Base-by-base conservation (phyloP, 2,888 invertebrate genomes). In the Acholoe squamosa region DNA sequence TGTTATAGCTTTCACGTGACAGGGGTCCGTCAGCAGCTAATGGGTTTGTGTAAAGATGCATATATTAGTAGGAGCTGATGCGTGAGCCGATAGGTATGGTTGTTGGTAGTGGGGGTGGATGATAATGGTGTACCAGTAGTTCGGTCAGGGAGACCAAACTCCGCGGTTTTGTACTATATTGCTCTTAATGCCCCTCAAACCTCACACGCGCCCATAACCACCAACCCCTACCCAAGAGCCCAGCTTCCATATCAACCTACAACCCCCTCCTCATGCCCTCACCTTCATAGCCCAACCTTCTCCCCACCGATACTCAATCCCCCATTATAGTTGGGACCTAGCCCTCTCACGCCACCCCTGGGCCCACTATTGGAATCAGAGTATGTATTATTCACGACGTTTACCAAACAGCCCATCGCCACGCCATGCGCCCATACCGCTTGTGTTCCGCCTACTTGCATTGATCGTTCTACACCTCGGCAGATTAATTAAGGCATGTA, bases 401-500 rank as follows among this genome's bases (percentile, higher is more conserved):
- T 80, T 80, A 80, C 80, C 33, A 43, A 80, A 43, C 43, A 33
- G 14, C 80, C 80, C 14, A 33, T 10, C 16, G 19, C 80, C 80
- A 80, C 80, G 80, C 80, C 34, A 80, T 33, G 12, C 34, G 22
- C n/a, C 19, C 80, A 80, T 80, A 25, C 19, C n/a, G 0, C 34
- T 25, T 19, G 80, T 80, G 80, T 80, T 43, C 80, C 28, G 76
- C 76, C 5, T 25, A 14, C 16, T 14, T 0, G 5, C 80, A 80
- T 80, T 80, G 80, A 80, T 80, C 80, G 34, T 34, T 19, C 80
- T 43, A 80, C 80, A 80, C 80, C 80, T 43, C 80, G 16, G n/a
- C 43, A 19, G 80, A 80, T 80, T 80, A 80, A 80, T 80, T 80
- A 80, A n/a, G 80, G 22, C 28, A 5, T 71, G 71, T 71, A 28